phyloP scores from a whole-genome alignment of 1,140 invertebrate genomes.

The Homalodisca vitripennis region DNA sequence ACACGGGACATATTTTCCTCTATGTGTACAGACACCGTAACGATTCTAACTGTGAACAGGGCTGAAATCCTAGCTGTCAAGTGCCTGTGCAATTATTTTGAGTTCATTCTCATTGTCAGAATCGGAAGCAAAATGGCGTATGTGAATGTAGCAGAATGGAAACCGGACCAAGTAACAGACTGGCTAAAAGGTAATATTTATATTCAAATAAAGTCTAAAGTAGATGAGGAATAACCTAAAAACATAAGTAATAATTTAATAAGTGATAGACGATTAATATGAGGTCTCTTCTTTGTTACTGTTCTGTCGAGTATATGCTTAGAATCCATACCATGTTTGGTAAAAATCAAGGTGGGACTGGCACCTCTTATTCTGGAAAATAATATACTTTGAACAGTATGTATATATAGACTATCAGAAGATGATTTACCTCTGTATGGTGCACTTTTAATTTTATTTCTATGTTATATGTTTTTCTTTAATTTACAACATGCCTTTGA shows the following conservation, averaged over 20 bases:
- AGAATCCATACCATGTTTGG: neutral
- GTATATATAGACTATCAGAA: too few species aligned
- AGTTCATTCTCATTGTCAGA: neutral
- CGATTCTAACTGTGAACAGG: too few species aligned
- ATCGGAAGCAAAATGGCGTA: slow-evolving; percentile 64
- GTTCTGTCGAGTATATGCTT: neutral
- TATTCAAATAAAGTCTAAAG: too few species aligned
- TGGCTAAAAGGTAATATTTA: slow-evolving; percentile 84
- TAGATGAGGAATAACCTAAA: neutral
- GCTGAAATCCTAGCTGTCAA: slow-evolving; percentile 12
- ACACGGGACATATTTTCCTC: too few species aligned
- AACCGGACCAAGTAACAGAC: slow-evolving; percentile 88
- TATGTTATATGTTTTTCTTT: too few species aligned
- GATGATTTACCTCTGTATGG: too few species aligned
- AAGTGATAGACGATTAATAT: neutral
- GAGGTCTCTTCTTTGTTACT: neutral
- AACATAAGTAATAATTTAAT: neutral
- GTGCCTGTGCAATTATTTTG: neutral
- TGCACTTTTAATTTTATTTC: too few species aligned
- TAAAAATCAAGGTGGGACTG: neutral
- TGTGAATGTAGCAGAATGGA: slow-evolving; percentile 90
- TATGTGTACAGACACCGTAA: too few species aligned
- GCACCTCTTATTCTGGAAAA: neutral
- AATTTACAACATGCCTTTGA: too few species aligned
- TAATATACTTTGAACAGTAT: too few species aligned